Evolutionary conservation across 1,140 invertebrate genomes (phyloP), one percentile per base, ranked within the genome.

Genomic region (Pogonomyrmex californicus): DNA sequence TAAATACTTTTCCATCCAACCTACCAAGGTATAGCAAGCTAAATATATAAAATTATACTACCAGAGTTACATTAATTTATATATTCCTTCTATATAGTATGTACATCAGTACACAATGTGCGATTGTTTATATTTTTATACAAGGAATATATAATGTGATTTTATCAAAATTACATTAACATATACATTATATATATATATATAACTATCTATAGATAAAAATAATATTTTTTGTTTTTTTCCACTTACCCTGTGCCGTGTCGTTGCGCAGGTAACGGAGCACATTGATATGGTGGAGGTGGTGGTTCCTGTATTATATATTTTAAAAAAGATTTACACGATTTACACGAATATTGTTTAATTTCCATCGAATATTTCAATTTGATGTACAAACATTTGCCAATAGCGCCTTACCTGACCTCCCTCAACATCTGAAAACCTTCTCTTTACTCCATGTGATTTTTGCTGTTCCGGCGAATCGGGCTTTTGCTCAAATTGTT

Each of bases 241-340:
- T 71, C 30, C n/a, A 94, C 95, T 95, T 91, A 95, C 95, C 95
- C 95, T 91, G 93, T 94, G 68, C 94, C 94, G 77, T 94, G 95
- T 65, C 95, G 94, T 81, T 95, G 94, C 56, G 91, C 86, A 47
- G 92, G 92, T 54, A 93, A 87, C 70, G 94, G 94, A 44, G 87
- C 91, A 68, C 93, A 91, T 60, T 93, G 93, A 87, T 94, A 93
- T 7, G 93, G 91, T 17, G 91, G 86, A 85, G 90, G 73, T 47
- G 93, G 86, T 88, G 91, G 75, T 73, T 95, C 94, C 94, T 95
- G 12, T 76, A 12, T 51, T 36, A 60, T 23, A 68, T 6, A 79
- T 73, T 68, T 86, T 23, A 73, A 62, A 58, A 60, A n/a, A 17
- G 30, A 51, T 41, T 36, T 14, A 38, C n/a, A 41, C 62, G 30